Evolutionary conservation across 2,797 vertebrate species (phyloP), one percentile per base, ranked within the genome.

Genomic region (Anguilla pacifica): DNA sequence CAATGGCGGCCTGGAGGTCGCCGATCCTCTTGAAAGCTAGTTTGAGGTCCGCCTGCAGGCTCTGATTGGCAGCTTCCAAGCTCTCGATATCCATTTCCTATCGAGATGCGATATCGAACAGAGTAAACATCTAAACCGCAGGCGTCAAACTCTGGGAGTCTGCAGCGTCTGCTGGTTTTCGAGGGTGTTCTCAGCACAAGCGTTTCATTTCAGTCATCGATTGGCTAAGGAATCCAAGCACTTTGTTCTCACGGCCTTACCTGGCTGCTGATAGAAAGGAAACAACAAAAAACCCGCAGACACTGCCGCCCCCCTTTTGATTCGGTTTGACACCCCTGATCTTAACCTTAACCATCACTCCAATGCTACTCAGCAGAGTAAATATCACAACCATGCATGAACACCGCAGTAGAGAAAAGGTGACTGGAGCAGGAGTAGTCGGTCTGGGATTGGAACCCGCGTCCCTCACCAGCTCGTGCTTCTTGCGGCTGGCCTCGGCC

Each of bases 51-150:
- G 97, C 96, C 94, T 99, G 98, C 89, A 99, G 96, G 94, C 98
- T 99, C 94, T 99, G 98, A 95, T 99, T 99, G 86, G 97, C 98
- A 0, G 98, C 98, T 93, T 99, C 98, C 88, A 99, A 94, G 89
- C 98, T 99, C 91, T 99, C 98, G 77, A 99, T 97, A 91, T 99
- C 98, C 98, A 99, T 98, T 94, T 99, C 98, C 98, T 99, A 89
- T 85, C 67, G n/a, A 25, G 61, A 64, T 6, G 0, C 61, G 25
- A 64, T n/a, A 64, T 13, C 0, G 53, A 55, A 55, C 19, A 64
- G 22, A 25, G 61, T 25, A 64, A 1, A 90, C 53, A 35, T 31
- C 17, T 17, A 28, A 46, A 39, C 31, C 25, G 39, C 39, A 39
- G 39, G 39, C 39, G 39, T 39, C 39, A 39, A 39, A 39, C 39